phyloP scores from a whole-genome alignment of 2,888 invertebrate genomes.

The Tachystola acroxantha region DNA sequence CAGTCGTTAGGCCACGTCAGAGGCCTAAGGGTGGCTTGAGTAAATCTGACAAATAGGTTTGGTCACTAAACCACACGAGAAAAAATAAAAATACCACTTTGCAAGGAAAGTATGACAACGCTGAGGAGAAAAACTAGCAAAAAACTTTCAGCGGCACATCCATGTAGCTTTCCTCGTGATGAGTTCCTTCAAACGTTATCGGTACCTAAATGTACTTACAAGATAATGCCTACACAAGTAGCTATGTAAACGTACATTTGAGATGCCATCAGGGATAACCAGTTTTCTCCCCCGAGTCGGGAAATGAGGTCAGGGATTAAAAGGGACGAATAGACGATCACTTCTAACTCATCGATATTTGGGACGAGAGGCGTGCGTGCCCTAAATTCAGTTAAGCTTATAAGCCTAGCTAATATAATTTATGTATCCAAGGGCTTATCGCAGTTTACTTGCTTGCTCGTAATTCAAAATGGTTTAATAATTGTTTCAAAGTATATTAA shows the following conservation, averaged over 20 bases:
- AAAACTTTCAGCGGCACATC: too few relatives aligned
- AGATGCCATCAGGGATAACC: slow-evolving; percentile 10
- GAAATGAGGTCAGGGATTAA: slow-evolving; percentile 27
- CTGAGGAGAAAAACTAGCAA: too few relatives aligned
- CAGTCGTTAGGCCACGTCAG: too few relatives aligned
- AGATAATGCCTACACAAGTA: too few relatives aligned
- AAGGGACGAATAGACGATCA: slow-evolving; percentile 6
- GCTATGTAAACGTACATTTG: neutral
- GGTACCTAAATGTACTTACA: too few relatives aligned
- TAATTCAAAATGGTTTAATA: neutral
- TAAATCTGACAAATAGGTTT: too few relatives aligned
- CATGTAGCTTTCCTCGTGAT: too few relatives aligned
- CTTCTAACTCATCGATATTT: slow-evolving; percentile 3
- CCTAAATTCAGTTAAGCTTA: neutral
- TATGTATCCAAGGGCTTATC: neutral
- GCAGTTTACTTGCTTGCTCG: neutral
- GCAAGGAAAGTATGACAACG: too few relatives aligned
- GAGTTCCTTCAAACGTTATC: too few relatives aligned
- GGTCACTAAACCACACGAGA: too few relatives aligned
- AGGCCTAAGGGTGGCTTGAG: too few relatives aligned
- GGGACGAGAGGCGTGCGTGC: neutral
- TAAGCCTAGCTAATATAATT: slow-evolving; percentile 6
- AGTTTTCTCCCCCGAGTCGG: slow-evolving; percentile 12
- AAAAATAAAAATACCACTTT: too few relatives aligned
- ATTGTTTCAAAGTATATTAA: neutral